Conservation (phyloP, 2,113 vertebrate species). For the Odocoileus virginianus region DNA sequence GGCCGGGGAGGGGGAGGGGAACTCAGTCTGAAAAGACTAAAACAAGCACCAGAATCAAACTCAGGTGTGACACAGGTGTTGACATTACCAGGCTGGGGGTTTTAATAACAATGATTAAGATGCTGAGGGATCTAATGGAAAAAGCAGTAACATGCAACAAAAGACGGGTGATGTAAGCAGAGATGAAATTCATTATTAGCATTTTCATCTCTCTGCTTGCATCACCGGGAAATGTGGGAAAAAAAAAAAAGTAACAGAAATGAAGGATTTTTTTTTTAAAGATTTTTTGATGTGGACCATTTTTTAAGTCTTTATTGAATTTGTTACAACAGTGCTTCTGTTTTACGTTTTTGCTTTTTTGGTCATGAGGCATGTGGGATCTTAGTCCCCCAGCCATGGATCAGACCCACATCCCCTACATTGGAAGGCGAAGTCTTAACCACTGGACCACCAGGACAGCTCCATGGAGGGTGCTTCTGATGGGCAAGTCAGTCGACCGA, state of each 20-base stretch:
- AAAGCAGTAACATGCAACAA: neutral
- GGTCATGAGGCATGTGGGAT: neutral
- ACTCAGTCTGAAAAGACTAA: neutral
- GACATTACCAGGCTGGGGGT: neutral
- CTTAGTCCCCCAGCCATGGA: neutral
- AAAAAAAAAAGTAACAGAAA: neutral
- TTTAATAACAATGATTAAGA: neutral
- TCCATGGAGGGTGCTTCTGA: neutral
- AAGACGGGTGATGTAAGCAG: neutral
- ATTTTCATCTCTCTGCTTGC: neutral
- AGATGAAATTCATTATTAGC: accelerated
- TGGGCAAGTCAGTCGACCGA: neutral
- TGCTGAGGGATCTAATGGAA: neutral
- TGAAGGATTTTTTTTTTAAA: neutral
- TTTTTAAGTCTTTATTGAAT: neutral
- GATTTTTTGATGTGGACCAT: neutral
- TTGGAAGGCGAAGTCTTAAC: neutral
- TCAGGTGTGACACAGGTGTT: neutral
- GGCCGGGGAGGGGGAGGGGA: neutral
- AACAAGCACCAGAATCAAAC: neutral
- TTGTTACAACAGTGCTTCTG: neutral
- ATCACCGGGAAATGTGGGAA: neutral
- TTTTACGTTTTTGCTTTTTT: neutral
- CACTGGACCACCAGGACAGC: neutral
- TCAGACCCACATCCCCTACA: neutral